A percentile compares a stretch with the other conserved stretches of the same genome.
Evolutionary conservation across 2,113 vertebrate genomes (phyloP).

Genomic region (Leptosomus discolor): DNA sequence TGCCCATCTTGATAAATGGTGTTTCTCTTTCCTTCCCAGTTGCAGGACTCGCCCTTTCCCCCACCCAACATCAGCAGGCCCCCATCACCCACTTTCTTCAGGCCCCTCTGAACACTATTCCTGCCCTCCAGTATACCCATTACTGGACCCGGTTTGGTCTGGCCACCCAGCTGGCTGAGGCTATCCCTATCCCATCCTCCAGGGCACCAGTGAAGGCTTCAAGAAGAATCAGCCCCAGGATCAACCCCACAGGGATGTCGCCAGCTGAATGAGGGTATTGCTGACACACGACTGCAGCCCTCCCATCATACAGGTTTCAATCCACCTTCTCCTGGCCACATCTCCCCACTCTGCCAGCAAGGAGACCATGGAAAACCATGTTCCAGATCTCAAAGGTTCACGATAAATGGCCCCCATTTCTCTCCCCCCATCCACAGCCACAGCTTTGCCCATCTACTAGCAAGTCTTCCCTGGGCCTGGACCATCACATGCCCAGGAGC

Average conservation of each 20-base stretch:
- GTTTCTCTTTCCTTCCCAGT: not conserved
- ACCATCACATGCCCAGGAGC: not conserved
- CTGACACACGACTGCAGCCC: not conserved
- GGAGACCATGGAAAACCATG: not conserved
- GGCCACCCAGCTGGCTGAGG: not conserved
- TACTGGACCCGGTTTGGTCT: not conserved
- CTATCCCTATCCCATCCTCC: not conserved
- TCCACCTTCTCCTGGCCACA: not conserved
- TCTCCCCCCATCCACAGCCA: not conserved
- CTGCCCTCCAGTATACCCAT: not conserved
- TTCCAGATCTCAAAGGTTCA: not conserved
- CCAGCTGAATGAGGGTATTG: rapidly evolving
- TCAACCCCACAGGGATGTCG: rapidly evolving
- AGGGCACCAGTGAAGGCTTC: not conserved
- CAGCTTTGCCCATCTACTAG: too few relatives aligned
- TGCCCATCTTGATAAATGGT: rapidly evolving
- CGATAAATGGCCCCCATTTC: not conserved
- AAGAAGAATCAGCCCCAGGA: not conserved
- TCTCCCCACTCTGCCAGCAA: not conserved
- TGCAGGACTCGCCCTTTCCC: not conserved
- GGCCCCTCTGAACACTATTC: not conserved
- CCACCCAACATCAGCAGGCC: not conserved
- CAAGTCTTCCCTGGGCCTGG: not conserved
- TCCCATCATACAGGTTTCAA: not conserved
- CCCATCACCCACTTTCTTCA: not conserved